Conservation (phyloP, 2,888 invertebrate species). For the Mesoligia furuncula region DNA sequence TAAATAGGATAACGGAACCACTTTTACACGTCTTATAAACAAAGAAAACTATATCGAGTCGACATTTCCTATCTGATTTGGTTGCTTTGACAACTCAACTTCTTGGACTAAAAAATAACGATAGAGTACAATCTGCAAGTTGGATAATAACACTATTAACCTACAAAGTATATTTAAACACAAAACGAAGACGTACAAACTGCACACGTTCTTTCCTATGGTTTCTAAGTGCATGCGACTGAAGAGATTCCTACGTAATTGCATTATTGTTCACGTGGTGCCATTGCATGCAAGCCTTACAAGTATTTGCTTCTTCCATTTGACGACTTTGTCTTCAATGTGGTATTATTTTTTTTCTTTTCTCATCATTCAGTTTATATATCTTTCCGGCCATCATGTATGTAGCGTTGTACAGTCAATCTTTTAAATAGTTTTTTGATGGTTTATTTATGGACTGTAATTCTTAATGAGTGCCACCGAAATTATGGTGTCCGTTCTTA, state of each 20-base stretch:
- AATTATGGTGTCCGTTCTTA: background rate
- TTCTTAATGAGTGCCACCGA: background rate
- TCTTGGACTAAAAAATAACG: too few species aligned
- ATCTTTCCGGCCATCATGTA: background rate
- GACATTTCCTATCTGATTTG: too few species aligned
- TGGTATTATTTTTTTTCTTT: background rate
- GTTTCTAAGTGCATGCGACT: slow-evolving; percentile 67
- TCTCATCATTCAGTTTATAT: background rate
- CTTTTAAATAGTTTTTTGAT: background rate
- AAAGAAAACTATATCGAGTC: too few species aligned
- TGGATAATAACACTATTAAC: slow-evolving; percentile 24
- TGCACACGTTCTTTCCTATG: slow-evolving; percentile 59
- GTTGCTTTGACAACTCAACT: too few species aligned
- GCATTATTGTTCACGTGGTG: slow-evolving; percentile 64
- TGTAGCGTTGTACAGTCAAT: background rate
- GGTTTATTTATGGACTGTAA: background rate
- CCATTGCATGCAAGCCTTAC: slow-evolving; percentile 65
- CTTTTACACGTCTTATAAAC: too few species aligned
- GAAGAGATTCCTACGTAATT: slow-evolving; percentile 72
- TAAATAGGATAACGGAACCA: too few species aligned
- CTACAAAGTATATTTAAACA: slow-evolving; percentile 21
- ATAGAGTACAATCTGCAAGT: too few species aligned
- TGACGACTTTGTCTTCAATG: background rate
- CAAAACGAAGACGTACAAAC: slow-evolving; percentile 48
- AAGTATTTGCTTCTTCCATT: slow-evolving; percentile 53